phyloP scores from a whole-genome alignment of 2,113 vertebrate species.

The Hippocampus comes region DNA sequence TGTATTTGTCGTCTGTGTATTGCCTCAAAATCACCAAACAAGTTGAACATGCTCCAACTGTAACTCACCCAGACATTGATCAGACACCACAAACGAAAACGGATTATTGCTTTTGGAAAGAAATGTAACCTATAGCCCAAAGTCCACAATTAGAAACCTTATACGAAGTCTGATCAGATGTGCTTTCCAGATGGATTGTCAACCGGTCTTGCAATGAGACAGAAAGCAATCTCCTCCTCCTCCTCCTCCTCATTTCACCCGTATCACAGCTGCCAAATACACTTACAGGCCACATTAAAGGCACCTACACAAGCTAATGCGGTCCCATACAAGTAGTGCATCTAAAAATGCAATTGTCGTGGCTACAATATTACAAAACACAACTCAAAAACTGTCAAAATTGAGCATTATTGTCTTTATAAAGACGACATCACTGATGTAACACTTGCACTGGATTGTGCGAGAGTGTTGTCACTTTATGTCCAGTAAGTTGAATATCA shows the following conservation, averaged over 20 bases:
- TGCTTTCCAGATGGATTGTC: not conserved
- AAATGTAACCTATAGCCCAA: slow-evolving; percentile 49
- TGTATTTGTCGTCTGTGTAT: slow-evolving; percentile 44
- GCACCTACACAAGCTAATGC: not conserved
- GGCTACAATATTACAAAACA: too few species aligned
- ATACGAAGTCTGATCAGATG: slow-evolving; percentile 1
- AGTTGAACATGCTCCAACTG: slow-evolving; percentile 1
- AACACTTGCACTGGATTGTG: not conserved
- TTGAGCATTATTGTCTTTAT: not conserved
- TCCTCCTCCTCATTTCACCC: slow-evolving; percentile 20
- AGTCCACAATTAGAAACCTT: slow-evolving; percentile 19
- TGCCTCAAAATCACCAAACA: slow-evolving; percentile 32
- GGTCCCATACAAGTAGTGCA: not conserved
- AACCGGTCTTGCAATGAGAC: not conserved
- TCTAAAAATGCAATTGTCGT: not conserved
- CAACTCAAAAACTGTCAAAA: not conserved
- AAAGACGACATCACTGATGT: not conserved
- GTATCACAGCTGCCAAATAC: slow-evolving; percentile 17
- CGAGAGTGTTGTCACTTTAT: not conserved
- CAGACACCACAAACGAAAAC: slow-evolving; percentile 52
- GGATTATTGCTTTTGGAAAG: slow-evolving; percentile 45
- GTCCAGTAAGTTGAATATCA: not conserved
- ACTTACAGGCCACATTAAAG: not conserved
- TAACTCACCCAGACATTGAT: not conserved
- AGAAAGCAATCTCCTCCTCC: slow-evolving; percentile 4